A percentile compares a stretch with the other conserved stretches of the same genome.
These are phyloP conservation scores for Eulemur rubriventer DNA, from an alignment of 2,797 vertebrate species.

Conservation along the genomic window DNA sequence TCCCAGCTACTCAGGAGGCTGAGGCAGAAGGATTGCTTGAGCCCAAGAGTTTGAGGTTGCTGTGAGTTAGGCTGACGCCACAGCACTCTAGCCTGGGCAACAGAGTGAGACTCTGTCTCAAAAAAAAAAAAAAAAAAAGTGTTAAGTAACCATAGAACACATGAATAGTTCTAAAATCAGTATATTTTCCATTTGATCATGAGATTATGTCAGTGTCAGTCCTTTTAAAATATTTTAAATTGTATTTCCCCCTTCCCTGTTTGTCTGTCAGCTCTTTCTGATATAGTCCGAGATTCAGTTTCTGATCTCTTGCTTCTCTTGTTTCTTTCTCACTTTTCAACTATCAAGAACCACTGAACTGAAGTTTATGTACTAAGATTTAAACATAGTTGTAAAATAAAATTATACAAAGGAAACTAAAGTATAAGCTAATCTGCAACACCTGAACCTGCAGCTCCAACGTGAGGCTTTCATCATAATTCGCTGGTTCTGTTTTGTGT, in stretches of 20 bases:
- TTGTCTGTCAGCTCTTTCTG: neutral
- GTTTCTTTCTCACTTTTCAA: neutral
- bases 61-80: too few species aligned
- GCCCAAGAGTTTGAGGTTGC: too few species aligned
- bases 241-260: neutral
- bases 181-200: neutral
- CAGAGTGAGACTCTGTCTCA: too few species aligned
- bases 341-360: constrained; percentile 8
- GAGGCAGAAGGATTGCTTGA: too few species aligned
- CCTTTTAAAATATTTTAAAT: constrained; percentile 16
- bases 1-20: too few species aligned
- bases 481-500: neutral
- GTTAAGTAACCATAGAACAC: neutral
- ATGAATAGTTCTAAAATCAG: constrained; percentile 35
- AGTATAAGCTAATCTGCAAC: constrained; percentile 10
- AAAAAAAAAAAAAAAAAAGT: constrained; percentile 10
- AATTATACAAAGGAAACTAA: constrained; percentile 31
- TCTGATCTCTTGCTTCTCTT: constrained; percentile 39
- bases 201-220: neutral
- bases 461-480: constrained; percentile 1
- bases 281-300: neutral
- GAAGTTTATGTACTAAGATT: constrained; percentile 39
- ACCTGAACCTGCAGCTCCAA: neutral
- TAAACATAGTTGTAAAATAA: constrained; percentile 14
- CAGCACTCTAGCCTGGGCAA: too few species aligned